Base-by-base conservation (phyloP, 2,797 vertebrate genomes). In the Microcaecilia unicolor region DNA sequence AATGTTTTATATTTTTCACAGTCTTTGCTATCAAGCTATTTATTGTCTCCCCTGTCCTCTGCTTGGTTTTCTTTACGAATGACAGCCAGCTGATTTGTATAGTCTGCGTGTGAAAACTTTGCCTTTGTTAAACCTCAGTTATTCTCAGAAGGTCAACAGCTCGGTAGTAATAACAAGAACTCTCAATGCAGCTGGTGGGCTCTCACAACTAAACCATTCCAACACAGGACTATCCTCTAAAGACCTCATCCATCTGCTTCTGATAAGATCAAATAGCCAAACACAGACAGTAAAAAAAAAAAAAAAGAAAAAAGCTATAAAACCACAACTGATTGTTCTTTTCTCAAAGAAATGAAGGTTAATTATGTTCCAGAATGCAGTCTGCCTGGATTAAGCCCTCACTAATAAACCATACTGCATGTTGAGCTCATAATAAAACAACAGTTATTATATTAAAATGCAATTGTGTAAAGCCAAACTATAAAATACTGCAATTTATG, bases 231-330 rank as follows among this genome's bases (percentile, higher is more conserved):
- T n/a, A 25, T 34, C 44, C 61, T 64, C 63, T 3, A 5, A 66
- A 71, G 61, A 26, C 28, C 60, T 31, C 10, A 17, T 13, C 51
- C 55, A 48, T 56, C 67, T 64, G 44, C 37, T 61, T 34, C 56
- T 41, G 21, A 48, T 41, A 53, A 30, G 51, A 67, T 54, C 37
- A 57, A 51, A 29, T 22, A 34, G 6, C 45, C 60, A 19, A 52
- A 37, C 31, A 15, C 19, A 9, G 35, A 2, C 2, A 54, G 29
- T 46, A 45, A 30, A 45, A 52, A 10, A 13, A 15, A 15, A 8
- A 26, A 45, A 30, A 45, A 52, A 10, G 13, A 15, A 15, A 8
- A 26, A 37, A 48, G 35, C 41, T 26, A 31, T 31, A 43, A 52
- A 48, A 9, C 30, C 34, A 22, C 39, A 18, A 35, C 48, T 51